Conservation (phyloP, 2,113 vertebrate genomes). For the Dendrocopos noguchii region DNA sequence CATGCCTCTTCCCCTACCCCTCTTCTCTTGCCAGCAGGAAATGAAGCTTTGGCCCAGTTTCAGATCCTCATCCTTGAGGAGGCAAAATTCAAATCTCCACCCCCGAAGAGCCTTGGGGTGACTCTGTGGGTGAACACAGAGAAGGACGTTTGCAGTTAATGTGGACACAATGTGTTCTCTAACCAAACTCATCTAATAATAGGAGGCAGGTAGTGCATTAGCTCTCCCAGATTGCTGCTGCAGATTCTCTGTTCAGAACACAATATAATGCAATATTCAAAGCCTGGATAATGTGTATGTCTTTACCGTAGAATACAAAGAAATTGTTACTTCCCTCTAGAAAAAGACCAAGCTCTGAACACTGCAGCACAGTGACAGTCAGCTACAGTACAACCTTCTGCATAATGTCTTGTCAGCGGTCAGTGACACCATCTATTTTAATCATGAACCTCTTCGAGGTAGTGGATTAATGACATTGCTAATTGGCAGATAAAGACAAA, state of each 20-base stretch:
- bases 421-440: not conserved
- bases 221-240: not conserved
- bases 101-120: slow-evolving; percentile 23
- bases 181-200: not conserved
- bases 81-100: not conserved
- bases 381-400: not conserved
- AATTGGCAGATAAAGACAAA: slow-evolving; percentile 30
- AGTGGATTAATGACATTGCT: slow-evolving; percentile 17
- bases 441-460: not conserved
- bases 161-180: not conserved
- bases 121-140: not conserved
- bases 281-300: not conserved
- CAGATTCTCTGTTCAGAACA: not conserved
- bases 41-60: not conserved
- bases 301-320: not conserved
- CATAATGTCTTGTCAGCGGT: not conserved
- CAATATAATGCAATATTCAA: not conserved
- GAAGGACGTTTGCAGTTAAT: not conserved
- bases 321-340: not conserved
- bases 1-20: not conserved
- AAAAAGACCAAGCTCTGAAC: not conserved
- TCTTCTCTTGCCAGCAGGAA: not conserved
- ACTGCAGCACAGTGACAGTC: not conserved
- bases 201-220: not conserved
- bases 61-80: slow-evolving; percentile 23